Evolutionary conservation across 1,140 invertebrate species (phyloP).

Genomic region (Metopolophium dirhodum): DNA sequence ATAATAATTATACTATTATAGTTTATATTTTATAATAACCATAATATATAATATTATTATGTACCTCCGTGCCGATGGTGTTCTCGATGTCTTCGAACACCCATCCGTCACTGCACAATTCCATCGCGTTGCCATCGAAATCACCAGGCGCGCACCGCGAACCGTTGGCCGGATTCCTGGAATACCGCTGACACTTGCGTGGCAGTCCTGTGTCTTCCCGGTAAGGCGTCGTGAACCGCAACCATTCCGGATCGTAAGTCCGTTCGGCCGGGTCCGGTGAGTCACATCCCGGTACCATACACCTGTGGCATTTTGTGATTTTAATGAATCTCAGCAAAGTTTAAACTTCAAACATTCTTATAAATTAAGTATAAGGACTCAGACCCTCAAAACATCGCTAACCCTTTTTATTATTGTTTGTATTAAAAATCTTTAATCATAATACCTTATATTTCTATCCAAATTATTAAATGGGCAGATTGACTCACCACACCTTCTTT

Average conservation of each 20-base stretch:
- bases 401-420: too few species aligned
- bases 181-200: conserved; percentile 57
- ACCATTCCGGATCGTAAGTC: conserved; percentile 13
- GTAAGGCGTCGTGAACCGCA: conserved; percentile 30
- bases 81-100: conserved; percentile 65
- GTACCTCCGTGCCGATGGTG: conserved; percentile 69
- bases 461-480: too few species aligned
- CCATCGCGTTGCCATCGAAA: not conserved
- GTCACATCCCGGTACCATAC: conserved; percentile 19
- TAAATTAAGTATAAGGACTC: too few species aligned
- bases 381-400: too few species aligned
- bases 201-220: not conserved
- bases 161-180: conserved; percentile 58
- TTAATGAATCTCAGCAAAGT: too few species aligned
- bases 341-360: too few species aligned
- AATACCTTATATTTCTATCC: too few species aligned
- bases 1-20: not conserved
- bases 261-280: not conserved
- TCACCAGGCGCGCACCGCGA: not conserved
- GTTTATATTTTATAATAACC: not conserved
- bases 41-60: not conserved
- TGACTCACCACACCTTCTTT: too few species aligned
- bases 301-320: not conserved
- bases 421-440: too few species aligned
- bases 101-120: conserved; percentile 62